A percentile compares a stretch with the other conserved stretches of the same genome.
Evolutionary conservation across 2,888 invertebrate genomes (phyloP).

Genomic region (Halocaridina rubra): DNA sequence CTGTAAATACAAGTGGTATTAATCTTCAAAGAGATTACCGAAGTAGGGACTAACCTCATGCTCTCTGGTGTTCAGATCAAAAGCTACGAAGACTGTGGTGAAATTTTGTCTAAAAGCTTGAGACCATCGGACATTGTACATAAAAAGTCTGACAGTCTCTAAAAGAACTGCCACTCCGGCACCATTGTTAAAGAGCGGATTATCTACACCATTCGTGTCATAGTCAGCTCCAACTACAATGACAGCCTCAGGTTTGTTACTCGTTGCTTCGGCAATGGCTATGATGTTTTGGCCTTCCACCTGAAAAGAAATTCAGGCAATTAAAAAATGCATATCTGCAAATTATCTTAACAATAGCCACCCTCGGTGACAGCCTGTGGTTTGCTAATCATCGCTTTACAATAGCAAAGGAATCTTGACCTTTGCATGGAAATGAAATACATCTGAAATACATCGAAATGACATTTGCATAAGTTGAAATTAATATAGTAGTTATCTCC

Average conservation of each 20-base stretch:
- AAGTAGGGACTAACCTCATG: constrained; percentile 20
- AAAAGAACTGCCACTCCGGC: constrained; percentile 45
- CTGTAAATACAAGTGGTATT: no score
- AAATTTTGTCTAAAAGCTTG: neutral
- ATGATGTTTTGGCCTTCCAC: constrained; percentile 46
- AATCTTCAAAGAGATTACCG: no score
- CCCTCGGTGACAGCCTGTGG: no score
- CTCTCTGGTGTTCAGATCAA: constrained; percentile 52
- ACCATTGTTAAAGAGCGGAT: constrained; percentile 35
- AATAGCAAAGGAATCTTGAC: no score
- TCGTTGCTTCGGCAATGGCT: constrained; percentile 14
- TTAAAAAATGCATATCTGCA: no score
- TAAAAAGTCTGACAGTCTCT: constrained; percentile 29
- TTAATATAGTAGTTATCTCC: no score
- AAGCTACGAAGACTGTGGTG: constrained; percentile 53
- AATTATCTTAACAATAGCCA: no score
- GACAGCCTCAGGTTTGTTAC: constrained; percentile 3
- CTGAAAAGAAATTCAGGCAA: neutral
- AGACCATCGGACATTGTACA: constrained; percentile 17
- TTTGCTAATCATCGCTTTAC: no score
- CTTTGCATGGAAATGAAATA: no score
- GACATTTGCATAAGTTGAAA: no score
- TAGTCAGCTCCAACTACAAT: constrained; percentile 53
- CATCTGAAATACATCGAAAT: no score
- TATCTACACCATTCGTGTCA: constrained; percentile 9